phyloP scores from a whole-genome alignment of 2,113 vertebrate genomes.

The Scopus umbretta region DNA sequence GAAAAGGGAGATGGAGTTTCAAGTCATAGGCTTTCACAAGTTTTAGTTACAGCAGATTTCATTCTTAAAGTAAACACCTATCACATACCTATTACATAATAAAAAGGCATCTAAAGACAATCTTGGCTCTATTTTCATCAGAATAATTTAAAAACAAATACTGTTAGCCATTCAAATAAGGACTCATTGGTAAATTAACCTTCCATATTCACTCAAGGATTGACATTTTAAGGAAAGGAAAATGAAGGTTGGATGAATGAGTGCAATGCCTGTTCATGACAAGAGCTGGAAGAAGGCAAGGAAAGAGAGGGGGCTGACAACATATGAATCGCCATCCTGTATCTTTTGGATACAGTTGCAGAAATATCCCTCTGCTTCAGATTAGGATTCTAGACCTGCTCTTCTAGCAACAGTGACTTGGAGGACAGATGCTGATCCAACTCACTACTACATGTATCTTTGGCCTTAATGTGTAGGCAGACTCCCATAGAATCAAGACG shows the following conservation, averaged over 20 bases:
- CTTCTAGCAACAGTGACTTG: neutral
- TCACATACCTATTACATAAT: neutral
- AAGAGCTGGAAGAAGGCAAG: neutral
- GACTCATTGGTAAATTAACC: neutral
- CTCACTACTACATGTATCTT: neutral
- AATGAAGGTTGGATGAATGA: neutral
- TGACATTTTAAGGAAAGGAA: neutral
- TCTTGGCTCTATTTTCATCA: neutral
- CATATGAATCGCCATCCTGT: neutral
- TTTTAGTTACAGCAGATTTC: neutral
- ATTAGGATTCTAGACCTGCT: neutral
- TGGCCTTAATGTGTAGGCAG: neutral
- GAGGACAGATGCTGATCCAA: neutral
- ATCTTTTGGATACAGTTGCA: neutral
- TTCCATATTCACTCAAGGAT: neutral
- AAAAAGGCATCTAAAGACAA: neutral
- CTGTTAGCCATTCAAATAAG: neutral
- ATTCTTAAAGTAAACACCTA: neutral
- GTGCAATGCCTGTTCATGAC: neutral
- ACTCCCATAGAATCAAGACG: neutral
- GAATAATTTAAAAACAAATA: neutral
- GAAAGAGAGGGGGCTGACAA: neutral
- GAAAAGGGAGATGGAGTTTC: neutral
- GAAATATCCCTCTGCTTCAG: neutral
- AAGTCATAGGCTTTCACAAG: neutral